Conservation (phyloP, 2,797 vertebrate genomes). For the Malacoraja senta region DNA sequence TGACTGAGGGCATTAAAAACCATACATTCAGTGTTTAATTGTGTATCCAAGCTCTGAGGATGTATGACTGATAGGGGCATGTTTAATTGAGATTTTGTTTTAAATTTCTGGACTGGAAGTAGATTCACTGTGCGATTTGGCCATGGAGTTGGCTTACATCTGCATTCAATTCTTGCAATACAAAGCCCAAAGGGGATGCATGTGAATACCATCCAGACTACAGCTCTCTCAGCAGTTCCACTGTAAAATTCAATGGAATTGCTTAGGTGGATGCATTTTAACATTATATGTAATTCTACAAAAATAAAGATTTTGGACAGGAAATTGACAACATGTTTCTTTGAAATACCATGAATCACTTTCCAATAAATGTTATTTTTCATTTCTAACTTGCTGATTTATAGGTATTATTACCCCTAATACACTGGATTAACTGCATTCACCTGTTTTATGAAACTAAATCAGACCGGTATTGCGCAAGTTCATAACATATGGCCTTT, state of each 20-base stretch:
- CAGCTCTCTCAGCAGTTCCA: not conserved
- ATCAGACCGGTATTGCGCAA: not conserved
- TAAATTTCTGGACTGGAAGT: not conserved
- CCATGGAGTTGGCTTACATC: not conserved
- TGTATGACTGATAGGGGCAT: not conserved
- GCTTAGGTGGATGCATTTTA: not conserved
- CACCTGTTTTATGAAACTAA: not conserved
- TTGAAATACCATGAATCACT: not conserved
- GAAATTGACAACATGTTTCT: not conserved
- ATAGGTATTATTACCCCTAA: not conserved
- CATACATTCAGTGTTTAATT: not conserved
- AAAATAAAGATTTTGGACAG: not conserved
- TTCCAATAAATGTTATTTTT: not conserved
- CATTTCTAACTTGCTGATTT: conserved; percentile 14
- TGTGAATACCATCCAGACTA: not conserved
- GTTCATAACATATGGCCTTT: not conserved
- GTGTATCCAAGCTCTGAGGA: not conserved
- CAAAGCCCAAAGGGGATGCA: not conserved
- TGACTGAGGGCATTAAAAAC: not conserved
- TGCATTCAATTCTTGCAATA: not conserved
- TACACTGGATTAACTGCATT: not conserved
- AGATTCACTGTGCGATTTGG: not conserved
- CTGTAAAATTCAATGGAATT: not conserved
- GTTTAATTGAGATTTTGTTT: not conserved
- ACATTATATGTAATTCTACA: not conserved